Percentiles rank a stretch among this genome's conserved stretches.
These are phyloP conservation scores for Tragelaphus scriptus DNA, from an alignment of 2,113 vertebrate genomes.

Conservation along the genomic window DNA sequence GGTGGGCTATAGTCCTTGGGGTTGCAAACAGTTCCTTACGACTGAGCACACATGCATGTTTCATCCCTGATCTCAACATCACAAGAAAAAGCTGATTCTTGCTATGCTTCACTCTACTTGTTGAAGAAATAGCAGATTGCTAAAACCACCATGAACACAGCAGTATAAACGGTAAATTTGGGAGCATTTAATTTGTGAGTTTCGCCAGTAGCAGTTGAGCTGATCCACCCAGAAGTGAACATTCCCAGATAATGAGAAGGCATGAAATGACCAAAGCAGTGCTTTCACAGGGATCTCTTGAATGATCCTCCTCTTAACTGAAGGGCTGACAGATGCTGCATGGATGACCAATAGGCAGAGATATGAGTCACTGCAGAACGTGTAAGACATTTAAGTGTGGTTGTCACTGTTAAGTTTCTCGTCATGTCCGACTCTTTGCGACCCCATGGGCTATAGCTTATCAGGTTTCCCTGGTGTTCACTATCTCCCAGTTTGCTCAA, in stretches of 20 bases:
- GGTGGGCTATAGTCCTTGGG: not conserved
- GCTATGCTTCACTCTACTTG: not conserved
- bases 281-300: not conserved
- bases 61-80: not conserved
- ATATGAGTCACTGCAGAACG: not conserved
- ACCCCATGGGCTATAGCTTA: not conserved
- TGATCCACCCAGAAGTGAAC: not conserved
- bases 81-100: not conserved
- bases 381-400: not conserved
- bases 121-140: not conserved
- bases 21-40: accelerated
- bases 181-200: not conserved
- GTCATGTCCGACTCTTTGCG: not conserved
- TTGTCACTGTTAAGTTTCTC: not conserved
- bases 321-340: not conserved
- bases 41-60: no score
- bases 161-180: not conserved
- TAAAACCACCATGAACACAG: not conserved
- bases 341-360: not conserved
- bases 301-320: not conserved
- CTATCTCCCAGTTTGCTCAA: not conserved
- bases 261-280: not conserved
- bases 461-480: not conserved
- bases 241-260: not conserved
- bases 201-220: not conserved